These are phyloP conservation scores for Styela clava DNA, from an alignment of 23 tunicate genomes.

Conservation along the genomic window DNA sequence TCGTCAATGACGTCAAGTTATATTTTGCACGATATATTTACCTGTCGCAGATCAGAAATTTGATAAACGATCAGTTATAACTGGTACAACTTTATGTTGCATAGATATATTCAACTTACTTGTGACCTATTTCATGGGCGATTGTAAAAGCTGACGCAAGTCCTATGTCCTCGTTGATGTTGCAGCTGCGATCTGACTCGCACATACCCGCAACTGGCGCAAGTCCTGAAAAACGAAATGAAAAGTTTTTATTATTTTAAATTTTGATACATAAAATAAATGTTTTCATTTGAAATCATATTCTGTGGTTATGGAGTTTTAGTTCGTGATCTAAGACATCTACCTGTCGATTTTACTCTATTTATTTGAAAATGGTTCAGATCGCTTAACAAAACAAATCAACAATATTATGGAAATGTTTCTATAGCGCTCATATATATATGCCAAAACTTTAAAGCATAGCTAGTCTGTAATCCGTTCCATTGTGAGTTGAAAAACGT, in stretches of 20 bases:
- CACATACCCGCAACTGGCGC: conserved; percentile 94
- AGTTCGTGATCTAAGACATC: background rate
- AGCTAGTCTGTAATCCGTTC: background rate
- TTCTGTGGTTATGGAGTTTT: background rate
- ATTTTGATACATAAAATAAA: background rate
- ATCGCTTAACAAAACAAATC: background rate
- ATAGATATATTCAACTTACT: too few relatives aligned
- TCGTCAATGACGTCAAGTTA: background rate
- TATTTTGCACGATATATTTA: background rate
- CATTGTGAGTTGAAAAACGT: background rate
- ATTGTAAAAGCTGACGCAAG: conserved; percentile 88
- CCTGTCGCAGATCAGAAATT: too few relatives aligned
- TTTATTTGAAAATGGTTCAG: background rate
- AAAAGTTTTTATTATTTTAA: background rate
- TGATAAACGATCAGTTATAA: too few relatives aligned
- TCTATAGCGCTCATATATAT: background rate
- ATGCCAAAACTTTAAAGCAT: background rate
- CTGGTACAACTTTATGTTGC: too few relatives aligned
- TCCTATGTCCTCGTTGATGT: conserved; percentile 93
- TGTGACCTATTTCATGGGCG: conserved; percentile 99
- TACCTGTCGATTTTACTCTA: background rate
- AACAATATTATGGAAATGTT: background rate
- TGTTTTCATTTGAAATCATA: background rate
- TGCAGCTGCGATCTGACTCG: conserved; percentile 81
- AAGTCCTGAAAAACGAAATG: conserved; percentile 40